Conservation (phyloP, 2,888 invertebrate genomes). For the Phoenoteleia sp. region DNA sequence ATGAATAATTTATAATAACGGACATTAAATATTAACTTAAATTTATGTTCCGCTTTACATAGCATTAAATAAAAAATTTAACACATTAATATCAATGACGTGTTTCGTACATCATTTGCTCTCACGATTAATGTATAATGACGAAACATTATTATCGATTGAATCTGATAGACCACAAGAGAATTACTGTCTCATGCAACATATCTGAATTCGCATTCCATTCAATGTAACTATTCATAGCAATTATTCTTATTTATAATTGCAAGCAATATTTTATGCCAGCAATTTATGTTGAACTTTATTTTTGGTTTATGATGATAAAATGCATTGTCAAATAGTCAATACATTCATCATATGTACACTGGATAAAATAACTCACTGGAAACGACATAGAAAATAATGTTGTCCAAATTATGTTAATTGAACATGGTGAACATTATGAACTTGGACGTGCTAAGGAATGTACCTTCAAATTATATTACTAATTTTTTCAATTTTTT, state of each 20-base stretch:
- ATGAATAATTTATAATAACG: background rate
- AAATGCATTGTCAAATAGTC: too few relatives aligned
- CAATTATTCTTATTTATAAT: background rate
- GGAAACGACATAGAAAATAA: too few relatives aligned
- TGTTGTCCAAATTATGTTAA: too few relatives aligned
- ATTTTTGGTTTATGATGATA: too few relatives aligned
- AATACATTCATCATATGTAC: too few relatives aligned
- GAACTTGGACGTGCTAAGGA: too few relatives aligned
- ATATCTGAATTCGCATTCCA: conserved; percentile 1
- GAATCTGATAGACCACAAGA: conserved; percentile 34
- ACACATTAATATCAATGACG: conserved; percentile 9
- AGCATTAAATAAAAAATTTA: background rate
- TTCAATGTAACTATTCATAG: conserved; percentile 2
- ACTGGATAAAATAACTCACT: too few relatives aligned
- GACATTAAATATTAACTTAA: background rate
- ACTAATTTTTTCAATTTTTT: too few relatives aligned
- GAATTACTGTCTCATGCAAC: conserved; percentile 27
- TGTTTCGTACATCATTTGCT: conserved; percentile 31
- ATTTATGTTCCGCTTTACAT: background rate
- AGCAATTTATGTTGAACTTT: too few relatives aligned
- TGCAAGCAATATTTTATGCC: too few relatives aligned
- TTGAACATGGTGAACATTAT: too few relatives aligned
- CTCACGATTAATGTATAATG: conserved; percentile 31
- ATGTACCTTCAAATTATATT: too few relatives aligned
- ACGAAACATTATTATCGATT: conserved; percentile 45